phyloP scores from a whole-genome alignment of 2,888 invertebrate genomes.

The Muschampia plurimacula region DNA sequence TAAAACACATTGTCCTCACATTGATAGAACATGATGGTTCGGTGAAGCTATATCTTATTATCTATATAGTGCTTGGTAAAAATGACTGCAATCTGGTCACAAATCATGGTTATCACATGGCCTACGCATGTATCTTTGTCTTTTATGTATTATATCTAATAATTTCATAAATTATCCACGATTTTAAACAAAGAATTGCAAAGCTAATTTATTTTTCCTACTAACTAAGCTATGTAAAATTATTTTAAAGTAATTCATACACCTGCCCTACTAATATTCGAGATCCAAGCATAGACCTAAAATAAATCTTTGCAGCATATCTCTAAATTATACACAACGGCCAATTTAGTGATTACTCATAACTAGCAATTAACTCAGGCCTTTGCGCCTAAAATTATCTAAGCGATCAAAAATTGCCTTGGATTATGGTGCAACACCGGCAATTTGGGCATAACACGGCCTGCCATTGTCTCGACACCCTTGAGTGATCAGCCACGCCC shows the following conservation, averaged over 20 bases:
- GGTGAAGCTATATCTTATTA: background rate
- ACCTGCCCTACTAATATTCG: background rate
- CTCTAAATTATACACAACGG: background rate
- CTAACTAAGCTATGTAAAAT: background rate
- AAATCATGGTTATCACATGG: background rate
- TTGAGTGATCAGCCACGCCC: conserved; percentile 37
- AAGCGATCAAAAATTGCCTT: conserved; percentile 38
- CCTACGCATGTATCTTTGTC: background rate
- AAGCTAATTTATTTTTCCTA: background rate
- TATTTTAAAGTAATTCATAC: background rate
- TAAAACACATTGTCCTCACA: background rate
- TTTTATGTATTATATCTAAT: background rate
- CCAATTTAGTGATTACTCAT: conserved; percentile 17
- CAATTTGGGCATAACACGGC: conserved; percentile 36
- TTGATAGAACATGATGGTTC: background rate
- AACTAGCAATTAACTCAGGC: conserved; percentile 29
- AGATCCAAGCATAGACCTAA: background rate
- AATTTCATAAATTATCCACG: too few relatives aligned
- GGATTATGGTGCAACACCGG: conserved; percentile 32
- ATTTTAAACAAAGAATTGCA: too few relatives aligned
- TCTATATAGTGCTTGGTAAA: background rate
- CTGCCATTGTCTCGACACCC: conserved; percentile 39
- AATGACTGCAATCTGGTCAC: background rate
- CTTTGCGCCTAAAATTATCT: conserved; percentile 30
- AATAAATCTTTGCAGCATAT: background rate